phyloP scores from a whole-genome alignment of 1,140 invertebrate genomes.

The Tetramorium parvispinum region DNA sequence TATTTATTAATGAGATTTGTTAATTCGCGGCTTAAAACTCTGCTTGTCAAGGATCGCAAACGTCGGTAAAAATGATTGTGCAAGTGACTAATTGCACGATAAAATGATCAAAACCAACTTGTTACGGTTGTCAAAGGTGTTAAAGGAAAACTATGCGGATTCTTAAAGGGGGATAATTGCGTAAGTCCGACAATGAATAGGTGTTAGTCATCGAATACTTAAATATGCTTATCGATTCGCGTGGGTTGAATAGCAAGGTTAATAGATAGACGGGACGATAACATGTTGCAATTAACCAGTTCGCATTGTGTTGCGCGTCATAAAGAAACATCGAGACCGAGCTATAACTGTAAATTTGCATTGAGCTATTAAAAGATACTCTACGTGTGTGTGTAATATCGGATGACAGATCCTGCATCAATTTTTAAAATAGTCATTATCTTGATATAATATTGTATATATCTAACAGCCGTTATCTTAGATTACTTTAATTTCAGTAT shows the following conservation, averaged over 20 bases:
- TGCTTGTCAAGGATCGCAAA: neutral
- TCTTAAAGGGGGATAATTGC: slow-evolving; percentile 17
- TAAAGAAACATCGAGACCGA: slow-evolving; percentile 43
- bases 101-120: slow-evolving; percentile 8
- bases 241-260: slow-evolving; percentile 61
- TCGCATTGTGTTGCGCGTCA: slow-evolving; percentile 54
- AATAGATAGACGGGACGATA: slow-evolving; percentile 61
- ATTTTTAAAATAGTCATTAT: neutral
- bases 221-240: slow-evolving; percentile 52
- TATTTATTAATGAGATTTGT: neutral
- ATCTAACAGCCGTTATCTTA: neutral
- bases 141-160: slow-evolving; percentile 45
- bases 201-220: slow-evolving; percentile 50
- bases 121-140: slow-evolving; percentile 19
- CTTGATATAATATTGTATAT: neutral
- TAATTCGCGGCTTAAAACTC: neutral
- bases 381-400: neutral
- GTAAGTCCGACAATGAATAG: slow-evolving; percentile 29
- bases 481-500: slow-evolving; percentile 8
- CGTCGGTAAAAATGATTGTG: neutral
- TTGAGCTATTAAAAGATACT: slow-evolving; percentile 11
- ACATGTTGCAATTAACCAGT: slow-evolving; percentile 52
- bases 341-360: slow-evolving; percentile 51
- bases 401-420: neutral
- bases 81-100: neutral